Percentiles rank a stretch among this genome's conserved stretches.
phyloP scores from a whole-genome alignment of 2,797 vertebrate genomes.

The Dromococcyx pavoninus region DNA sequence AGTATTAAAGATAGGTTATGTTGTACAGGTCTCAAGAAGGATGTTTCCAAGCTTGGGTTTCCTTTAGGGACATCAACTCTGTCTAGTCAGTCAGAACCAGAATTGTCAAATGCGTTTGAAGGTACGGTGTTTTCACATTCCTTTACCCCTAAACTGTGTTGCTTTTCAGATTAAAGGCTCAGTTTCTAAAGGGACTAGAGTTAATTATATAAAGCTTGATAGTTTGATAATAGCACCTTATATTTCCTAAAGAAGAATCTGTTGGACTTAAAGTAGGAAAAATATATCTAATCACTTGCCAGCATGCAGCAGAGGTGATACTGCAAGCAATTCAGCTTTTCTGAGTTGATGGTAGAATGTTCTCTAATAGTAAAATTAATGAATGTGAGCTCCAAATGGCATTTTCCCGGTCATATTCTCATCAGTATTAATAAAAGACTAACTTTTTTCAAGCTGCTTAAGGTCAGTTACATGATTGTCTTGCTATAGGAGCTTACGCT shows the following conservation, averaged over 20 bases:
- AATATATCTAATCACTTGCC: neutral
- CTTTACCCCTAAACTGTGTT: neutral
- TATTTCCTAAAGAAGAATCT: neutral
- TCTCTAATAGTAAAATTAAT: neutral
- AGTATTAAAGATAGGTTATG: neutral
- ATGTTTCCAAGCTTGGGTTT: neutral
- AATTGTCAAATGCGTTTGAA: neutral
- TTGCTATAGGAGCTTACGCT: neutral
- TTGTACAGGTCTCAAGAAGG: neutral
- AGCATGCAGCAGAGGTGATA: neutral
- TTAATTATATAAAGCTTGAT: neutral
- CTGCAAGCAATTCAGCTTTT: neutral
- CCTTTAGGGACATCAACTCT: neutral
- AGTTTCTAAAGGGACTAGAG: neutral
- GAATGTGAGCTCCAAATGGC: neutral
- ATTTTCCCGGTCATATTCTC: neutral
- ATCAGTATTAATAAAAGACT: neutral
- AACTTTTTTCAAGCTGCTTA: neutral
- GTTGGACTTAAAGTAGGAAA: neutral
- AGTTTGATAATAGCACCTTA: neutral
- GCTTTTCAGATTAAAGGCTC: neutral
- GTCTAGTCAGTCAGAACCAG: neutral
- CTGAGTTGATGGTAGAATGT: neutral
- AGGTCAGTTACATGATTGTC: neutral
- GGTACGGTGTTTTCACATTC: neutral